phyloP scores from a whole-genome alignment of 2,797 vertebrate genomes.

The Mergus octosetaceus region DNA sequence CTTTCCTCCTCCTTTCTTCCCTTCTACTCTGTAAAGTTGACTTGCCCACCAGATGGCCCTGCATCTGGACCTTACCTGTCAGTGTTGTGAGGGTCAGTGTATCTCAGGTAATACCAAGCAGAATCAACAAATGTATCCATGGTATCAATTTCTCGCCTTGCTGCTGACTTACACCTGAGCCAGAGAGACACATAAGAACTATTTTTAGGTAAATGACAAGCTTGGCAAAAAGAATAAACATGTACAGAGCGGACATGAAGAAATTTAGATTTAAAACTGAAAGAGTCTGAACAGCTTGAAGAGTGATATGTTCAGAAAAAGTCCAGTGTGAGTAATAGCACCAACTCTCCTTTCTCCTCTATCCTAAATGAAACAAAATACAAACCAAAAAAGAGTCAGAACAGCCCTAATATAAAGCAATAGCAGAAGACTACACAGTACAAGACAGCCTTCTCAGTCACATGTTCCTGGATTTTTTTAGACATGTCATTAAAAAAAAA shows the following conservation, averaged over 20 bases:
- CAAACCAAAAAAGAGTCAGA: not conserved
- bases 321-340: not conserved
- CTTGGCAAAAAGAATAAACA: not conserved
- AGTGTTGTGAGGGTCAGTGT: constrained; percentile 89
- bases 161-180: constrained; percentile 87
- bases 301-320: not conserved
- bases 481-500: not conserved
- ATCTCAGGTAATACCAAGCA: constrained; percentile 96
- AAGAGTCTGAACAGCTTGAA: not conserved
- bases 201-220: not conserved
- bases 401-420: not conserved
- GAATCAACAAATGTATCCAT: constrained; percentile 99
- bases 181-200: not conserved
- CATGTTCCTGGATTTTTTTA: not conserved
- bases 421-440: fast-evolving
- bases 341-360: not conserved
- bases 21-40: not conserved
- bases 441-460: fast-evolving
- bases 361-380: not conserved
- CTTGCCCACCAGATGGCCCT: not conserved
- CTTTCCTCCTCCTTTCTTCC: not conserved
- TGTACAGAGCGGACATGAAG: not conserved
- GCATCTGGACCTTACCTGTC: constrained; percentile 79
- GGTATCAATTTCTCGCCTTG: constrained; percentile 91
- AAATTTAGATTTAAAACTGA: not conserved